Percentiles rank a stretch among this genome's conserved stretches.
Evolutionary conservation across 2,113 vertebrate species (phyloP).

Genomic region (Pteronura brasiliensis): DNA sequence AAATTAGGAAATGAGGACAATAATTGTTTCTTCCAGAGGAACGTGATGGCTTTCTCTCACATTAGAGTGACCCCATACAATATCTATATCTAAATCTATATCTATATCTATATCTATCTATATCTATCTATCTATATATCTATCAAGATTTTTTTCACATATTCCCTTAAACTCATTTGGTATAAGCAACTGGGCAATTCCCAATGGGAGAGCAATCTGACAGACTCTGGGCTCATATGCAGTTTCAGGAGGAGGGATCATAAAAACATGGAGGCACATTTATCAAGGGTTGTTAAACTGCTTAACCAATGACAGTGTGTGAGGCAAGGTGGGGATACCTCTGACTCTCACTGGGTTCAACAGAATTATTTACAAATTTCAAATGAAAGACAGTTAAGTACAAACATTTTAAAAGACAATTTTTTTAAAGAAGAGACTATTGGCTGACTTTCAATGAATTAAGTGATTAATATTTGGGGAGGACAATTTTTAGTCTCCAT

Average conservation of each 20-base stretch:
- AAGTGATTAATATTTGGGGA: neutral
- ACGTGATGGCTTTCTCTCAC: neutral
- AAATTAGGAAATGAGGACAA: slow-evolving; percentile 51
- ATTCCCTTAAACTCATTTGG: neutral
- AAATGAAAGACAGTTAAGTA: neutral
- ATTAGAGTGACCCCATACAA: neutral
- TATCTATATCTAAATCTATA: too few species aligned
- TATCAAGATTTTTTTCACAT: neutral
- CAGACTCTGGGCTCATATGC: neutral
- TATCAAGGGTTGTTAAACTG: neutral
- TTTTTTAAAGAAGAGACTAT: neutral
- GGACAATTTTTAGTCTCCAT: neutral
- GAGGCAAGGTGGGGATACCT: neutral
- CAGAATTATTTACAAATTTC: neutral
- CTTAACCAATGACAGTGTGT: neutral
- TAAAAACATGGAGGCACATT: neutral
- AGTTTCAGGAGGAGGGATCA: slow-evolving; percentile 26
- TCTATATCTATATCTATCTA: neutral
- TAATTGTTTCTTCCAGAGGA: slow-evolving; percentile 44
- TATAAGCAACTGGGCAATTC: neutral
- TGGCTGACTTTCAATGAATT: neutral
- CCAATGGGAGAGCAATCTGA: neutral
- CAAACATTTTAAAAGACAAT: neutral
- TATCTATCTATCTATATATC: neutral
- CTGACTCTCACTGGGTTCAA: neutral